These are phyloP conservation scores for Chrysolina oricalcia DNA, from an alignment of 2,888 invertebrate species.

Conservation along the genomic window DNA sequence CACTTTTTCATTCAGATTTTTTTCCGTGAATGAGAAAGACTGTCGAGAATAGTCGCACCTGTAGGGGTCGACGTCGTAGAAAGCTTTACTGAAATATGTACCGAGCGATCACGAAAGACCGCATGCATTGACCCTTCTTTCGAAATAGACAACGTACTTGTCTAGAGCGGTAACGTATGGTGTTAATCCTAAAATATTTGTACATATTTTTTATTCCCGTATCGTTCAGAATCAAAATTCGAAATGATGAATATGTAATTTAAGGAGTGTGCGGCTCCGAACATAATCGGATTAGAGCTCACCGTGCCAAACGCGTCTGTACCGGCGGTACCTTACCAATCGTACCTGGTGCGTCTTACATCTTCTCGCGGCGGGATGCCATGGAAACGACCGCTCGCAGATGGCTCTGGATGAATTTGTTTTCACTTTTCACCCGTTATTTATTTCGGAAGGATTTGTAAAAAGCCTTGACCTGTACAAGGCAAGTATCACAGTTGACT, in stretches of 20 bases:
- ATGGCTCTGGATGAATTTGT: constrained; percentile 26
- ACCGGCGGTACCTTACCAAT: constrained; percentile 52
- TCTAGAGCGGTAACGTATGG: constrained; percentile 2
- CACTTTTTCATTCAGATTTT: too few species aligned
- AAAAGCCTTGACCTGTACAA: constrained; percentile 1
- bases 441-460: background rate
- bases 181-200: constrained; percentile 22
- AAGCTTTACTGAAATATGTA: too few species aligned
- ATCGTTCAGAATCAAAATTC: constrained; percentile 23
- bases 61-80: too few species aligned
- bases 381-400: constrained; percentile 16
- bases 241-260: constrained; percentile 44
- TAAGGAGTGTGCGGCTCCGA: constrained; percentile 56
- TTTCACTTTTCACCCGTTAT: constrained; percentile 30
- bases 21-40: too few species aligned
- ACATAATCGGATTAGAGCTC: constrained; percentile 55
- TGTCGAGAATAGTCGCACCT: too few species aligned
- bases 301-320: constrained; percentile 51
- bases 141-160: background rate
- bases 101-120: too few species aligned
- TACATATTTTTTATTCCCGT: constrained; percentile 21
- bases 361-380: constrained; percentile 40
- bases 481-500: background rate
- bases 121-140: background rate
- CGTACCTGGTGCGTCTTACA: constrained; percentile 51